Base-by-base conservation (phyloP, 2,113 vertebrate species). In the Elgaria multicarinata region DNA sequence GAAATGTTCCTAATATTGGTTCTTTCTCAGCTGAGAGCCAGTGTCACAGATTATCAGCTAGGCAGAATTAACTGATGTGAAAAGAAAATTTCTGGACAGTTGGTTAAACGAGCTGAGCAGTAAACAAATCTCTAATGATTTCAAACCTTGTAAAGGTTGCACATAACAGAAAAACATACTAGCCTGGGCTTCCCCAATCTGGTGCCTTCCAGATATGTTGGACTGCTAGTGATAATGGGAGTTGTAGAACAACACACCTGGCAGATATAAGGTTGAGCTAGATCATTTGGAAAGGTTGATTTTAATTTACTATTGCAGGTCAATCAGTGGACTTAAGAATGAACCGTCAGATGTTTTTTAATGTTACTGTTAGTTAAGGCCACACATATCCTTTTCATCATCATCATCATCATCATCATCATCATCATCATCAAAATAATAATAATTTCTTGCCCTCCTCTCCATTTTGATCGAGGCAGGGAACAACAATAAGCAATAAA, bases 11-110 rank as follows among this genome's bases (percentile, higher is more conserved):
- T 55, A 82, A 31, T 96, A 67, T 87, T 93, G 91, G 33, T 91
- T 93, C 95, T 91, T 36, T 93, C 16, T 36, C 58, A 91, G 91
- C 18, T 5, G 10, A 89, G 58, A 87, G 91, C 91, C 26, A 94
- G 84, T 93, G 90, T 90, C 64, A 89, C 36, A 84, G 55, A 64
- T 94, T 91, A 31, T 92, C 86, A 89, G 33, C 85, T 78, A 93
- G 80, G 53, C 46, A 76, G 58, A 84, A 58, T 18, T 95, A 90
- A 93, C 87, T 93, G 91, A 95, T 33, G 83, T 89, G 75, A 53
- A 82, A 90, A 50, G 53, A 50, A 91, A 84, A 80, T 90, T 64
- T 78, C 2, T 88, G 80, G 58, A 85, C 89, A 95, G 82, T 93
- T 72, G 92, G 67, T 85, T 89, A 87, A 87, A 89, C 92, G 91